phyloP scores from a whole-genome alignment of 2,113 vertebrate species.

The Daboia siamensis region DNA sequence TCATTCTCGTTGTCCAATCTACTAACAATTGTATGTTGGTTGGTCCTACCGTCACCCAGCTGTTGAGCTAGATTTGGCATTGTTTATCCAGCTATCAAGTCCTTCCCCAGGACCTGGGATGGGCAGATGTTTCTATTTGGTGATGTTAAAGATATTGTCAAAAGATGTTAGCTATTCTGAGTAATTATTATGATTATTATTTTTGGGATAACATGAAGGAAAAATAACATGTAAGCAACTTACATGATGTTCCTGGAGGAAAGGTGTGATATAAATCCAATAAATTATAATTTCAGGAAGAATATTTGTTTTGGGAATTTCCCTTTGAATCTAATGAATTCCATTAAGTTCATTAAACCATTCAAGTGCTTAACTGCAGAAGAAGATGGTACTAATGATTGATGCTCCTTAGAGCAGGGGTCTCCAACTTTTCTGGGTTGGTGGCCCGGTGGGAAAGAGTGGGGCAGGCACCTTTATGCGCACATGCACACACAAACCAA shows the following conservation, averaged over 20 bases:
- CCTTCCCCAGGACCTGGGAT: neutral
- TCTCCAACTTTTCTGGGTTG: too few relatives aligned
- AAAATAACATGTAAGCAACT: neutral
- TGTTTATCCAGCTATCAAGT: neutral
- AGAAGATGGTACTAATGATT: neutral
- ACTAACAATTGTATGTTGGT: neutral
- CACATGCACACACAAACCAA: too few relatives aligned
- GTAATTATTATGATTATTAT: neutral
- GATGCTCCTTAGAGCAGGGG: neutral
- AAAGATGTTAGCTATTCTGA: neutral
- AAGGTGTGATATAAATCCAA: neutral
- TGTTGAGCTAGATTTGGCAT: neutral
- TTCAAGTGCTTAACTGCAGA: neutral
- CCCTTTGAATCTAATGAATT: neutral
- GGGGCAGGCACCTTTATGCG: too few relatives aligned
- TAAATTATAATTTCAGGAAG: neutral
- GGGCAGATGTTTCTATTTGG: neutral
- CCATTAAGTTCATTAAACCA: neutral
- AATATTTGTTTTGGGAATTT: neutral
- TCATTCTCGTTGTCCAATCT: neutral
- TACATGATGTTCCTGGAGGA: neutral
- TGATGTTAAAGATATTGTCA: neutral
- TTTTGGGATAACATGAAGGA: neutral
- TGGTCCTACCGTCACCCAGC: neutral
- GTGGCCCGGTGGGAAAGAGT: too few relatives aligned